These are phyloP conservation scores for Todiramphus chloris DNA, from an alignment of 2,113 vertebrate species.

Conservation along the genomic window DNA sequence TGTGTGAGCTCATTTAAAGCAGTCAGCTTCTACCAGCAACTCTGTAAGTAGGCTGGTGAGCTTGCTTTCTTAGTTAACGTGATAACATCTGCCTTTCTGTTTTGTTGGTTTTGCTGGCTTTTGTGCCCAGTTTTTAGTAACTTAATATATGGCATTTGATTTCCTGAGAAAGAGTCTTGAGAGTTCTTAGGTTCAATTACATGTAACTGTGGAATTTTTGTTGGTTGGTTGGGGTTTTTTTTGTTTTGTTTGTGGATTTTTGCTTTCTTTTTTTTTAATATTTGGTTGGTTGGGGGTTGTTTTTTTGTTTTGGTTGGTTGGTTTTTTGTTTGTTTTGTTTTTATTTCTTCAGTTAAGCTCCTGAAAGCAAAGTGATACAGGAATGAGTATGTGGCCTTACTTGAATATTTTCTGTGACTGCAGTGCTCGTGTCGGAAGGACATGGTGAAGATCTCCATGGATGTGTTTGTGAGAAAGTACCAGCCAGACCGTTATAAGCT, in stretches of 20 bases:
- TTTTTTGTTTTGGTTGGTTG: too few relatives aligned
- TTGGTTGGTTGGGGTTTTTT: too few relatives aligned
- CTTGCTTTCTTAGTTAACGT: background rate
- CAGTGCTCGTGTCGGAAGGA: constrained; percentile 97
- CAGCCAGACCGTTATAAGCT: constrained; percentile 95
- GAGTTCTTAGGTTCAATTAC: background rate
- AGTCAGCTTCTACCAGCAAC: background rate
- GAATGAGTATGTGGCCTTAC: background rate
- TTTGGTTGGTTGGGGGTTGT: too few relatives aligned
- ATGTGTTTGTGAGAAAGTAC: constrained; percentile 94
- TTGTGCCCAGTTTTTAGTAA: background rate
- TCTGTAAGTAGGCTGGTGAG: background rate
- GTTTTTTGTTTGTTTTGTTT: too few relatives aligned
- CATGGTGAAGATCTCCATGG: constrained; percentile 99
- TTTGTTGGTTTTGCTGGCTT: accelerated
- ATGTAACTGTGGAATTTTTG: background rate
- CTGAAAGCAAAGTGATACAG: background rate
- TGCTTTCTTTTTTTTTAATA: too few relatives aligned
- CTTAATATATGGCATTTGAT: background rate
- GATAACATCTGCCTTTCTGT: background rate
- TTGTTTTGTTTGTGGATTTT: too few relatives aligned
- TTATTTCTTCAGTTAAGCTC: background rate
- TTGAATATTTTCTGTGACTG: background rate
- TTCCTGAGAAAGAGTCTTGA: background rate
- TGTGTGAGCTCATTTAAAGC: background rate